Base-by-base conservation (phyloP, 2,113 vertebrate genomes). In the Trogon melanurus region DNA sequence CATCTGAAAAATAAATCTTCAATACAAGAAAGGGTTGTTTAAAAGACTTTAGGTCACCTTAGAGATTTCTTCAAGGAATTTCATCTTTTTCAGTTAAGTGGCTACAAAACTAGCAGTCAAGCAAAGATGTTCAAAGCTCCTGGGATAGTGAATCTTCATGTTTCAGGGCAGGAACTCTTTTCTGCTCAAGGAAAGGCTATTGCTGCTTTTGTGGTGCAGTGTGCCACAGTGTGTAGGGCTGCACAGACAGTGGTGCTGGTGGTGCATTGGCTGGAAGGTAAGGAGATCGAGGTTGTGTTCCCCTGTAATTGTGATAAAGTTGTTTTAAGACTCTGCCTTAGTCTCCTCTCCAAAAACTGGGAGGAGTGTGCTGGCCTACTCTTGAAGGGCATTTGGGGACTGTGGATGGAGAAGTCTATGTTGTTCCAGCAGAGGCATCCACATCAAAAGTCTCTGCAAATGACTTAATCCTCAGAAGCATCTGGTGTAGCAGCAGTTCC, bases 381-480 rank as follows among this genome's bases (percentile, higher is more conserved):
- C 25, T 34, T 81, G 36, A 36, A 44, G 25, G 44, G 44, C 0
- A 0, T 73, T 75, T 75, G 45, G 44, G 51, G 44, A 25, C 53
- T 72, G 23, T 75, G 69, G 47, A 86, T 93, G 18, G 71, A 41
- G 30, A 93, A 81, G 30, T 62, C 50, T 3, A 3, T 78, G 93
- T 95, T 83, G 17, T 87, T 95, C 48, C 73, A 50, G 69, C 19
- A 66, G 80, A 60, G 44, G 50, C 62, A 91, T 92, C 92, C 65
- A 17, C 41, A 67, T 89, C 45, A 69, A 51, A 87, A 50, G 8
- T 91, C 58, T 91, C 69, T 64, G 86, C 65, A 81, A 92, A 79
- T 81, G 22, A 74, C 60, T 89, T 97, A 95, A 95, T 95, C 84
- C 61, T 87, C 70, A 61, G 80, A 67, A 95, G 61, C 91, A 92